Evolutionary conservation across 2,888 invertebrate species (phyloP).

Genomic region (Caenorhabditis sp.): DNA sequence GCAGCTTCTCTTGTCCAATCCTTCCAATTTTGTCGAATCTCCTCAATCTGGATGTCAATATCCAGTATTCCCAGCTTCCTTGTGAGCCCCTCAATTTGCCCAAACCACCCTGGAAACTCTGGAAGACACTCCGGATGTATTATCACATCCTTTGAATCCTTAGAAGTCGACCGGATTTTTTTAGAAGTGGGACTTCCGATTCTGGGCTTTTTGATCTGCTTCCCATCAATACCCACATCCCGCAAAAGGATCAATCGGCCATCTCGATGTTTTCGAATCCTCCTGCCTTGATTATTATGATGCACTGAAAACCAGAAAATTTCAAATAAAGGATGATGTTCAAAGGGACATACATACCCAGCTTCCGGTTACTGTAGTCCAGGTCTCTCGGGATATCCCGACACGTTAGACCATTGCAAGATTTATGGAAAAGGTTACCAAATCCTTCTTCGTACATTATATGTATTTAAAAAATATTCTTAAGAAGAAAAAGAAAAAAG

Average conservation of each 20-base stretch:
- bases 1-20: slow-evolving; percentile 34
- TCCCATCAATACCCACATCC: slow-evolving; percentile 33
- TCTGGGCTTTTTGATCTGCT: slow-evolving; percentile 15
- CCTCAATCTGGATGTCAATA: slow-evolving; percentile 2
- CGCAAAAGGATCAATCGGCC: slow-evolving; percentile 16
- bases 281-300: slow-evolving; percentile 43
- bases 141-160: slow-evolving; percentile 1
- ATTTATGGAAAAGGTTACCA: slow-evolving; percentile 36
- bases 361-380: slow-evolving; percentile 30
- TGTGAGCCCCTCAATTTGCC: slow-evolving; percentile 17
- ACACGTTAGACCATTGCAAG: slow-evolving; percentile 25
- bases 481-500: neutral
- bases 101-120: slow-evolving; percentile 37
- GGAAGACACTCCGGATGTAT: slow-evolving; percentile 36
- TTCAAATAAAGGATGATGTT: neutral
- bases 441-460: slow-evolving; percentile 43
- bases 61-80: slow-evolving; percentile 17
- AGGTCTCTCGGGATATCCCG: slow-evolving; percentile 41
- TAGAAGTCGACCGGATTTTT: slow-evolving; percentile 1
- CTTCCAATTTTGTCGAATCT: slow-evolving; percentile 28
- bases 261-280: slow-evolving; percentile 27
- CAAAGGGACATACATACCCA: too few relatives aligned
- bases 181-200: slow-evolving; percentile 7
- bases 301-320: slow-evolving; percentile 9
- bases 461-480: neutral